A percentile compares a stretch with the other conserved stretches of the same genome.
Evolutionary conservation across 2,888 invertebrate species (phyloP).

Genomic region (Euplagia quadripunctaria): DNA sequence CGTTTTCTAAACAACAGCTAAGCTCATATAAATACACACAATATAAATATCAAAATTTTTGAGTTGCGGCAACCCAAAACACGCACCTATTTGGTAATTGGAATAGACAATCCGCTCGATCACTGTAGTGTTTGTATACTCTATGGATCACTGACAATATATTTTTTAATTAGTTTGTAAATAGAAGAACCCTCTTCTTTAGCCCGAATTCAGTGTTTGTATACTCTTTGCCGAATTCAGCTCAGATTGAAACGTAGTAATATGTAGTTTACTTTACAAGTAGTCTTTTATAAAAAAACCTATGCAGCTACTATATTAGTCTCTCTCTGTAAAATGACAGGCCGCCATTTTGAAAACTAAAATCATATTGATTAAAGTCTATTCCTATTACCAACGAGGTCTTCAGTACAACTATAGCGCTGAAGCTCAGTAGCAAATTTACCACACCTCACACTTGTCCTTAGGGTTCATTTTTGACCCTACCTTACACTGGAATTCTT

Average conservation of each 20-base stretch:
- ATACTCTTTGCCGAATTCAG: background rate
- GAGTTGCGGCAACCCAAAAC: constrained; percentile 33
- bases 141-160: background rate
- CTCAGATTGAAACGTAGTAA: background rate
- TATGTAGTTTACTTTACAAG: background rate
- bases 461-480: constrained; percentile 95
- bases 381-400: constrained; percentile 27
- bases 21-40: constrained; percentile 55
- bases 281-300: background rate
- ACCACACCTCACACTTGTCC: constrained; percentile 96
- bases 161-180: background rate
- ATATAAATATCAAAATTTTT: constrained; percentile 49
- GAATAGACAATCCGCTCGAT: constrained; percentile 26
- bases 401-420: constrained; percentile 11
- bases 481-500: constrained; percentile 91
- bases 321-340: background rate
- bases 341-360: background rate
- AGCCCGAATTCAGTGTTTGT: background rate
- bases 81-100: constrained; percentile 21
- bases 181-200: background rate
- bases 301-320: background rate
- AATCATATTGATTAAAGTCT: constrained; percentile 5
- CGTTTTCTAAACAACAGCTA: constrained; percentile 57
- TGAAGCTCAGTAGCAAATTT: constrained; percentile 43
- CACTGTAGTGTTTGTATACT: too few relatives aligned